Evolutionary conservation across 2,888 invertebrate species (phyloP).

Genomic region (Andrena bucephala): DNA sequence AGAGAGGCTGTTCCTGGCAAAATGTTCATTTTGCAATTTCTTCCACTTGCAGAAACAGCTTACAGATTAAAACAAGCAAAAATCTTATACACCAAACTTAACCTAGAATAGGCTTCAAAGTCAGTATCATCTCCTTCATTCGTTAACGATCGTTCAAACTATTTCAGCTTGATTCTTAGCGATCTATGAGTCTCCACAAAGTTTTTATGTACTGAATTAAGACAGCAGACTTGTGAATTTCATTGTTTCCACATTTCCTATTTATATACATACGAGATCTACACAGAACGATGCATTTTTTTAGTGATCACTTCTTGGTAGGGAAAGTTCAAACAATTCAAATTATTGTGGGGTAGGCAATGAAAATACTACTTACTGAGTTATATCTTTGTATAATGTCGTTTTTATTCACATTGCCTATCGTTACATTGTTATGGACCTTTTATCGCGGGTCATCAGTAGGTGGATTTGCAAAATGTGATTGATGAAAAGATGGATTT

Average conservation of each 20-base stretch:
- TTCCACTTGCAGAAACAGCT: slow-evolving; percentile 9
- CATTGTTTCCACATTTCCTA: slow-evolving; percentile 19
- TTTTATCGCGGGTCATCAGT: neutral
- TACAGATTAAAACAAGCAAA: slow-evolving; percentile 37
- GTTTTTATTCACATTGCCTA: neutral
- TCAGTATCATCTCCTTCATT: slow-evolving; percentile 31
- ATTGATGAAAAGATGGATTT: no score
- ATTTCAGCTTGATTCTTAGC: slow-evolving; percentile 1
- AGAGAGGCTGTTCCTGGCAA: slow-evolving; percentile 95
- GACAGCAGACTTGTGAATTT: neutral
- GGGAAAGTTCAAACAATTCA: slow-evolving; percentile 1
- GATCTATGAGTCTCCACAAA: neutral
- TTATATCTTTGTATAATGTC: neutral
- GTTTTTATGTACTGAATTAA: slow-evolving; percentile 22
- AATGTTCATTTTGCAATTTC: slow-evolving; percentile 76
- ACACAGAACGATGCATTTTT: slow-evolving; percentile 15
- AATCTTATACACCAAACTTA: slow-evolving; percentile 25
- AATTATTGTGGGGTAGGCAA: neutral
- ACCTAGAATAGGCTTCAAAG: slow-evolving; percentile 27
- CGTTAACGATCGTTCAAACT: neutral
- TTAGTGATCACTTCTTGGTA: slow-evolving; percentile 18
- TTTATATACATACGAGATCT: slow-evolving; percentile 3
- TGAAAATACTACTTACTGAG: neutral
- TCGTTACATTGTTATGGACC: neutral
- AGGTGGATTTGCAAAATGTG: no score